Base-by-base conservation (phyloP, 2,113 vertebrate genomes). In the Pandion haliaetus region DNA sequence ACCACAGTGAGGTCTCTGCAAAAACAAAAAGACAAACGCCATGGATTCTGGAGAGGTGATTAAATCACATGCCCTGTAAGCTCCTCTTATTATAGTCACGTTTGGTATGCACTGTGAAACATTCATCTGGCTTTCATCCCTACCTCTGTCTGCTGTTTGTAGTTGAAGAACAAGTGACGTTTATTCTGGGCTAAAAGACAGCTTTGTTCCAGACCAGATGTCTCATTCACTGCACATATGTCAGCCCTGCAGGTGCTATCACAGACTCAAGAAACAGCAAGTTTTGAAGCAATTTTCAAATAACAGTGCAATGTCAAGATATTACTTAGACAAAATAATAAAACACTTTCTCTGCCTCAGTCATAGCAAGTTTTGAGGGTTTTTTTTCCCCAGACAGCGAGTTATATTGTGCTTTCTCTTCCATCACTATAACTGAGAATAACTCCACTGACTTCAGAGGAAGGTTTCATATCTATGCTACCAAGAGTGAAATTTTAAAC, bases 181-280 rank as follows among this genome's bases (percentile, higher is more conserved):
- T 96, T 92, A 94, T 88, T 92, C 50, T 87, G 72, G 38, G 50
- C 38, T 94, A 89, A 96, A 96, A 96, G 93, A 74, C 72, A 95
- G 72, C 67, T 97, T 97, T 95, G 92, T 96, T 95, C 65, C 78
- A 85, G 70, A 93, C 50, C 70, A 95, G 92, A 91, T 93, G 91
- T 92, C 89, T 96, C 87, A 78, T 86, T 86, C 71, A n/a, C 44
- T 72, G 36, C 63, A 65, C 89, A 93, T 79, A 80, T 88, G 92
- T 96, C 88, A 96, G 47, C 72, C 89, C 81, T 88, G 65, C 95
- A 96, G 91, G 94, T 95, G 82, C 82, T 93, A 61, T 65, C 45
- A 38, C 32, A 69, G 50, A n/a, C 32, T 95, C 52, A 85, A 97
- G 88, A 92, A 94, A 86, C 34, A 96, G 82, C 80, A 88, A 74